A percentile compares a stretch with the other conserved stretches of the same genome.
These are phyloP conservation scores for Brenthis daphne DNA, from an alignment of 2,888 invertebrate genomes.

Conservation along the genomic window DNA sequence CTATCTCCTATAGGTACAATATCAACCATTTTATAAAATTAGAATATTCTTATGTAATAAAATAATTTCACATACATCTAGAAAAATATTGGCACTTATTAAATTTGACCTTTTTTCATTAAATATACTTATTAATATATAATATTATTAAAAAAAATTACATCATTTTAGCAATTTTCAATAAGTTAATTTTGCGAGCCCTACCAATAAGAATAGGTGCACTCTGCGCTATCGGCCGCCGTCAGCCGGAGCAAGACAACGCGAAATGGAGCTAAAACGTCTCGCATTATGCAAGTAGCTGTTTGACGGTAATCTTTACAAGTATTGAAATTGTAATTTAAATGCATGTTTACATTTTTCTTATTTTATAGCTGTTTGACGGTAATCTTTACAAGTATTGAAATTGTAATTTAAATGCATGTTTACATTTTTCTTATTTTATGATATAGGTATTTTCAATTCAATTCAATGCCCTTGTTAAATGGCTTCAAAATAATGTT, in stretches of 20 bases:
- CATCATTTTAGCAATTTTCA: background rate
- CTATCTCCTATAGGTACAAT: too few species aligned
- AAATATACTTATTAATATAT: background rate
- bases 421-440: too few species aligned
- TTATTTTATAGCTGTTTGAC: background rate
- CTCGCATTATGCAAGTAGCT: constrained; percentile 19
- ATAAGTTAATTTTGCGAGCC: constrained; percentile 40
- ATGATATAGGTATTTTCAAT: too few species aligned
- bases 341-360: background rate
- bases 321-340: constrained; percentile 13
- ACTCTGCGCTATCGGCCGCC: constrained; percentile 51
- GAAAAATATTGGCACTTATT: too few species aligned
- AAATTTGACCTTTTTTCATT: too few species aligned
- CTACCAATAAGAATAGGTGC: constrained; percentile 46
- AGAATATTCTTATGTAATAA: too few species aligned
- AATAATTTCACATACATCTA: too few species aligned
- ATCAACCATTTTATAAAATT: too few species aligned
- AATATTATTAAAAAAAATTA: background rate
- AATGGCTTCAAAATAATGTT: too few species aligned
- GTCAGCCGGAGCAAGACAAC: constrained; percentile 44
- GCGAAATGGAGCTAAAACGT: constrained; percentile 30
- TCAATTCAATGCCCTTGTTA: too few species aligned
- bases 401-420: constrained; percentile 6
- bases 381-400: constrained; percentile 18
- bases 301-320: constrained; percentile 16